phyloP scores from a whole-genome alignment of 2,113 vertebrate genomes.

The Zeus faber region DNA sequence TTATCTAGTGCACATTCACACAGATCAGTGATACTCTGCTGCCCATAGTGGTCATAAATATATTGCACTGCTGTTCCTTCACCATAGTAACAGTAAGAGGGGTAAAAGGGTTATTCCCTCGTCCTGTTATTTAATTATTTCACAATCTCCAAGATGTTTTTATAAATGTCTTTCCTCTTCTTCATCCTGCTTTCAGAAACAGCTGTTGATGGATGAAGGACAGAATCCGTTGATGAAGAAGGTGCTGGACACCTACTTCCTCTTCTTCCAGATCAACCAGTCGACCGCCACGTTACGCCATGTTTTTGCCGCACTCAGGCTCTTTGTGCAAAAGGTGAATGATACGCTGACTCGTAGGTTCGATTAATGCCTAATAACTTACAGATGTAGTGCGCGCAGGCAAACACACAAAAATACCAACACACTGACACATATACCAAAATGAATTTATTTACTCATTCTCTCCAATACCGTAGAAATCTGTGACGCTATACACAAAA shows the following conservation, averaged over 20 bases:
- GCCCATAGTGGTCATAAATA: too few relatives aligned
- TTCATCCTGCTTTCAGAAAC: conserved; percentile 76
- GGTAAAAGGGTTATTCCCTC: too few relatives aligned
- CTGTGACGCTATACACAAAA: too few relatives aligned
- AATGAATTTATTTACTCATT: too few relatives aligned
- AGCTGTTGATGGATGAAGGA: conserved; percentile 88
- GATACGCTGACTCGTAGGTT: background rate
- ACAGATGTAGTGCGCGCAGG: background rate
- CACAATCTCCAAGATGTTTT: background rate
- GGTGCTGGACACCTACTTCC: conserved; percentile 94
- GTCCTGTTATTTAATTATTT: background rate
- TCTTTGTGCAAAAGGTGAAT: conserved; percentile 92
- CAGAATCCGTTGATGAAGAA: conserved; percentile 95
- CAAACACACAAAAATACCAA: background rate
- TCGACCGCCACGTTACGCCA: conserved; percentile 89
- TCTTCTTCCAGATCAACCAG: conserved; percentile 97
- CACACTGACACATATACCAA: too few relatives aligned
- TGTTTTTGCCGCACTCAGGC: conserved; percentile 86
- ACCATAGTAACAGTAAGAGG: too few relatives aligned
- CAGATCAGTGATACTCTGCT: too few relatives aligned
- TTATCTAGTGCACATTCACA: too few relatives aligned
- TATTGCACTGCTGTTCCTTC: too few relatives aligned
- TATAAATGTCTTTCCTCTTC: background rate
- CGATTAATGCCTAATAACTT: background rate
- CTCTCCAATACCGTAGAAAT: too few relatives aligned